Conservation (phyloP, 2,888 invertebrate species). For the Sylvicola cinctus region DNA sequence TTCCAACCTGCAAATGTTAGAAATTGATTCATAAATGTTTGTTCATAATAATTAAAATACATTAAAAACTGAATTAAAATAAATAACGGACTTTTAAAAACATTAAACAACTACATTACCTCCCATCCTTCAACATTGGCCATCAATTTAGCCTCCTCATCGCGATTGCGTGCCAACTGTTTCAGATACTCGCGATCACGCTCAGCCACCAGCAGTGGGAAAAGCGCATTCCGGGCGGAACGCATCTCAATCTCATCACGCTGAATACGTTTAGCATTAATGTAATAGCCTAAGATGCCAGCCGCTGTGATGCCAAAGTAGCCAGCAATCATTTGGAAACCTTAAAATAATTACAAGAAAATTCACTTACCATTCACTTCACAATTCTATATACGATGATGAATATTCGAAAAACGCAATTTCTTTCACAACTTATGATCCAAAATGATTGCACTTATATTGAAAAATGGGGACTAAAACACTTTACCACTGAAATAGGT, state of each 20-base stretch:
- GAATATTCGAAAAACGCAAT: neutral
- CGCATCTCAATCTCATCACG: constrained; percentile 40
- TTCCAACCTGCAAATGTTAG: constrained; percentile 39
- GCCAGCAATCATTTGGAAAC: constrained; percentile 38
- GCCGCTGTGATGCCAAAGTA: constrained; percentile 34
- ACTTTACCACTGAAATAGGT: constrained; percentile 43
- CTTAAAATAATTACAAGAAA: constrained; percentile 21
- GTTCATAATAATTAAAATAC: neutral
- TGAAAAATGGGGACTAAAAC: neutral
- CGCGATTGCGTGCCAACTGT: constrained; percentile 47
- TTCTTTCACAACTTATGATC: neutral
- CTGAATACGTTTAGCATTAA: constrained; percentile 22
- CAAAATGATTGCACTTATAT: neutral
- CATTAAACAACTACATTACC: constrained; percentile 13
- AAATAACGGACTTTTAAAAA: neutral
- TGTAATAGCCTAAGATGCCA: constrained; percentile 31
- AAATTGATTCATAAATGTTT: neutral
- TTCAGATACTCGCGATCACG: constrained; percentile 56
- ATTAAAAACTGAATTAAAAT: neutral
- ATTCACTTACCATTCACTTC: neutral
- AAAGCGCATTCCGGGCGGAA: constrained; percentile 45
- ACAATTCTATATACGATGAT: neutral
- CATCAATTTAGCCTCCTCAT: constrained; percentile 65
- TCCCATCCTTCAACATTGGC: constrained; percentile 66
- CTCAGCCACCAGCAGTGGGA: constrained; percentile 54